Percentiles rank a stretch among this genome's conserved stretches.
Conservation (phyloP, 2,797 vertebrate genomes). For the Prunella strophiata region DNA sequence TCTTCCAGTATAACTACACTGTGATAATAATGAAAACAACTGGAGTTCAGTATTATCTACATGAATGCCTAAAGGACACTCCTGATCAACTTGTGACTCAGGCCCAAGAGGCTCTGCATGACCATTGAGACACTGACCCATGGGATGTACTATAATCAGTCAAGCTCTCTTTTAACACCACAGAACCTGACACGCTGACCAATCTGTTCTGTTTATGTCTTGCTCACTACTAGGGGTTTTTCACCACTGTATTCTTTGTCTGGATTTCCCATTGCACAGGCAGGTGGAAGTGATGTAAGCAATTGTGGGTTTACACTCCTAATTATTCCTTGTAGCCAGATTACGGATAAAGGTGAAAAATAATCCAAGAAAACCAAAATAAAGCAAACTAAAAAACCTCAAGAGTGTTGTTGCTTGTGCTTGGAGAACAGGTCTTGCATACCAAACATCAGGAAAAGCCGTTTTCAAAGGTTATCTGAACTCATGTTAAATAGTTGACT, state of each 20-base stretch:
- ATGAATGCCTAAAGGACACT: background rate
- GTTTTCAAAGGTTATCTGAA: conserved; percentile 60
- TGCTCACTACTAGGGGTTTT: accelerated
- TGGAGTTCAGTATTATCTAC: background rate
- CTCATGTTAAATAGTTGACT: conserved; percentile 51
- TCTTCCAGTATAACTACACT: background rate
- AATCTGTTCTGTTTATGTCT: background rate
- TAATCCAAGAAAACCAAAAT: background rate
- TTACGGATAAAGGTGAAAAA: background rate
- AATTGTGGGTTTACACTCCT: background rate
- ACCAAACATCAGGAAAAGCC: conserved; percentile 34
- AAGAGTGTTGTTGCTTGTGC: background rate
- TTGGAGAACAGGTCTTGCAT: conserved; percentile 26
- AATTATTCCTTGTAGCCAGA: background rate
- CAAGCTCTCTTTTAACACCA: background rate
- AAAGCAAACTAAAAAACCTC: background rate
- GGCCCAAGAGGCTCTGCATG: background rate
- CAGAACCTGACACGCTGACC: background rate
- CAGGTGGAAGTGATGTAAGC: background rate
- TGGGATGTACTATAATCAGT: background rate
- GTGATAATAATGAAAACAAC: background rate
- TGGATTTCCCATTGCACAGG: background rate
- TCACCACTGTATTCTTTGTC: background rate
- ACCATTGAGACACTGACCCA: background rate
- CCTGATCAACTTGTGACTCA: background rate